Evolutionary conservation across 23 tunicate genomes (phyloP).

Genomic region (Phallusia fumigata): DNA sequence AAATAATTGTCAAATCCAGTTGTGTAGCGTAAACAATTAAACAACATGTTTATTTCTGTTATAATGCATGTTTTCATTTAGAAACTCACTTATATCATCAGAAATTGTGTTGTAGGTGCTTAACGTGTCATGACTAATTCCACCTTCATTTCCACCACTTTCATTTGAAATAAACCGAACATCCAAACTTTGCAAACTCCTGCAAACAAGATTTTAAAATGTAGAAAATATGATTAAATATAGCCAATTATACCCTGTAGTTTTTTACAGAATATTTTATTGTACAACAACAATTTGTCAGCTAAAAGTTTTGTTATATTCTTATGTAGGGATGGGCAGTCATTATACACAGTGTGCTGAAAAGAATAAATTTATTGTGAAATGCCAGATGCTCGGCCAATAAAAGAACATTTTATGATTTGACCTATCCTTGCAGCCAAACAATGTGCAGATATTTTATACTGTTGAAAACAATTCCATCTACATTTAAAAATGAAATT

Average conservation of each 20-base stretch:
- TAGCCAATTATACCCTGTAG: not conserved
- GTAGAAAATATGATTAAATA: not conserved
- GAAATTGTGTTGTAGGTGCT: slow-evolving; percentile 62
- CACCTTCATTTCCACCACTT: not conserved
- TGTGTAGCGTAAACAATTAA: too few relatives aligned
- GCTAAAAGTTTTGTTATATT: too few relatives aligned
- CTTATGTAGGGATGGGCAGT: too few relatives aligned
- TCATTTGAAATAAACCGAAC: slow-evolving; percentile 60
- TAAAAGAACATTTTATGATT: too few relatives aligned
- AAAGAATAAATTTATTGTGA: too few relatives aligned
- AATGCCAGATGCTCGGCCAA: too few relatives aligned
- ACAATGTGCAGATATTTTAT: too few relatives aligned
- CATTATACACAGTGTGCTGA: too few relatives aligned
- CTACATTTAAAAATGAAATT: not conserved
- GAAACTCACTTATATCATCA: slow-evolving; percentile 51
- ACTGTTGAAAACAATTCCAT: too few relatives aligned
- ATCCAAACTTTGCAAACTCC: slow-evolving; percentile 68
- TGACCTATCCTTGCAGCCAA: too few relatives aligned
- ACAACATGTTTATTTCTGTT: too few relatives aligned
- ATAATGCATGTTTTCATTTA: not conserved
- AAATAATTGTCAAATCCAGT: too few relatives aligned
- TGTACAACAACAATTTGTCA: not conserved
- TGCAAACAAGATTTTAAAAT: not conserved
- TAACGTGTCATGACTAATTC: slow-evolving; percentile 7
- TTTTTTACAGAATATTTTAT: not conserved